Percentiles rank a stretch among this genome's conserved stretches.
Conservation (phyloP, 2,797 vertebrate species). For the Pterois miles region DNA sequence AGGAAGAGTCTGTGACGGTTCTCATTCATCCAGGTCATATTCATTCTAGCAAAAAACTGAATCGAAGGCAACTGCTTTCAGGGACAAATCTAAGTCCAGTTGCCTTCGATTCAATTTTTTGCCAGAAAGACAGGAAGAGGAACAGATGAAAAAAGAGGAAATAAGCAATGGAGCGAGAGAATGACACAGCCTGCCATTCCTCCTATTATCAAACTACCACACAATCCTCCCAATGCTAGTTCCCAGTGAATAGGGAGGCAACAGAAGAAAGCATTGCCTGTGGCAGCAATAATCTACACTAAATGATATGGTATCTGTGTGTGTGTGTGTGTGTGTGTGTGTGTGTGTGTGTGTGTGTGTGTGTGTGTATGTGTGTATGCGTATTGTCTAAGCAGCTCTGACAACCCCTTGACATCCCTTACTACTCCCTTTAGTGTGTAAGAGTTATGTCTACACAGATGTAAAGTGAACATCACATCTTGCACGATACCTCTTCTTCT, state of each 20-base stretch:
- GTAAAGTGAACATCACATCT: constrained; percentile 50
- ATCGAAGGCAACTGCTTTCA: too few species aligned
- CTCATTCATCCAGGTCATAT: too few species aligned
- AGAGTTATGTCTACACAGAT: constrained; percentile 60
- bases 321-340: constrained; percentile 2
- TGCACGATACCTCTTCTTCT: constrained; percentile 13
- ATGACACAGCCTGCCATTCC: constrained; percentile 35
- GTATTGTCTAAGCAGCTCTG: too few species aligned
- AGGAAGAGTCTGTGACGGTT: too few species aligned
- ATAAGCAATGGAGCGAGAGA: constrained; percentile 56
- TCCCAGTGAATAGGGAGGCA: constrained; percentile 48
- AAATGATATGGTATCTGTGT: constrained; percentile 41
- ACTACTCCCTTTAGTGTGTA: constrained; percentile 35
- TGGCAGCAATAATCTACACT: constrained; percentile 48
- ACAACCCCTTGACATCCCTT: constrained; percentile 37
- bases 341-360: constrained; percentile 2
- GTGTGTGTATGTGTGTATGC: too few species aligned
- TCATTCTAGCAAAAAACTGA: too few species aligned
- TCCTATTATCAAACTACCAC: constrained; percentile 38
- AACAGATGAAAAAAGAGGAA: constrained; percentile 50
- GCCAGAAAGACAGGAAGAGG: constrained; percentile 61
- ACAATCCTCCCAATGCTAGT: constrained; percentile 20
- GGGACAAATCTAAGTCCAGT: too few species aligned
- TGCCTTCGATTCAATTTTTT: too few species aligned
- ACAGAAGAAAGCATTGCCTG: constrained; percentile 45